Conservation (phyloP, 92 coral and sea anemone species). For the Palythoa heliodiscus region DNA sequence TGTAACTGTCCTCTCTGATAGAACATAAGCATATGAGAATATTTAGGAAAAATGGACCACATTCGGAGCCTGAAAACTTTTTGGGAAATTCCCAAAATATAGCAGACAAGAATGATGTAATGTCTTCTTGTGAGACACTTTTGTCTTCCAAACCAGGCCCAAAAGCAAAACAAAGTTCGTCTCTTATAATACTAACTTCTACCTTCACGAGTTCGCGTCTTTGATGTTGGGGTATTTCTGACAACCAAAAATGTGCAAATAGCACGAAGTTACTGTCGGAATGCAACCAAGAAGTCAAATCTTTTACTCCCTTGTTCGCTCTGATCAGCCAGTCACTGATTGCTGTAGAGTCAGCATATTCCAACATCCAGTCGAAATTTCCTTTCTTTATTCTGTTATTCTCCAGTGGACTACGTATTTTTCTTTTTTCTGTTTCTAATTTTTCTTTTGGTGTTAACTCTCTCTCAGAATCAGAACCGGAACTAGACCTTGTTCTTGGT, state of each 20-base stretch:
- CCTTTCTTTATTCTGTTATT: constrained; percentile 48
- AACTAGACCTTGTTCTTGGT: constrained; percentile 24
- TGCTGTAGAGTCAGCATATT: constrained; percentile 74
- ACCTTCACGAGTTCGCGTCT: constrained; percentile 71
- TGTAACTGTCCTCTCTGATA: constrained; percentile 77
- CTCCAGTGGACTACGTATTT: constrained; percentile 41
- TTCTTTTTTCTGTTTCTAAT: background rate
- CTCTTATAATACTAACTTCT: constrained; percentile 78
- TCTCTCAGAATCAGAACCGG: constrained; percentile 51
- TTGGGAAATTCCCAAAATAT: constrained; percentile 88
- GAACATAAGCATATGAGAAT: constrained; percentile 78
- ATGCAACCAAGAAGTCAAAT: constrained; percentile 77
- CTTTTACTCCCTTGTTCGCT: constrained; percentile 64
- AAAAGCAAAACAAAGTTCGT: constrained; percentile 82
- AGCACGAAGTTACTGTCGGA: constrained; percentile 64
- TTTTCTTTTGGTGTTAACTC: background rate
- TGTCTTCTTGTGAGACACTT: constrained; percentile 55
- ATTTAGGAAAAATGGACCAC: constrained; percentile 61
- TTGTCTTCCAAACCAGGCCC: constrained; percentile 71
- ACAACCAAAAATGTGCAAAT: constrained; percentile 90
- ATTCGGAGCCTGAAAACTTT: constrained; percentile 67
- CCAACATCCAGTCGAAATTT: constrained; percentile 67
- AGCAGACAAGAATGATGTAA: constrained; percentile 60
- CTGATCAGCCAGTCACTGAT: constrained; percentile 81
- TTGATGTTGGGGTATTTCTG: constrained; percentile 72